Evolutionary conservation across 2,888 invertebrate genomes (phyloP).

Genomic region (Leptarthrus brevirostris): DNA sequence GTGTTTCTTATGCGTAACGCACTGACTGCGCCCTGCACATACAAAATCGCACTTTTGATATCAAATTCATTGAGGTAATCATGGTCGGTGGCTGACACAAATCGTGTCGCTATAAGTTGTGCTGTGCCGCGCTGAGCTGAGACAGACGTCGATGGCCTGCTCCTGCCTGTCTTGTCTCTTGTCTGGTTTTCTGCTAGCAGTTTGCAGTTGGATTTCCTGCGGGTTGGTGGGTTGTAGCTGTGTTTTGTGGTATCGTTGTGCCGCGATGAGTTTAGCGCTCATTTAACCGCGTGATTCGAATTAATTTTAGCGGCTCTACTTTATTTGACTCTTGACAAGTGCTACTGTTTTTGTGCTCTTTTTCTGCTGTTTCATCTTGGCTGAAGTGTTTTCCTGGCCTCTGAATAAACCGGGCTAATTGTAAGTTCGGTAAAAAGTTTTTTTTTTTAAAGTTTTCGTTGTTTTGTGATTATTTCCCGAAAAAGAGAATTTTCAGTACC

Average conservation of each 20-base stretch:
- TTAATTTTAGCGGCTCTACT: background rate
- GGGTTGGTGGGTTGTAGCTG: constrained; percentile 13
- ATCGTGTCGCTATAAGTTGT: background rate
- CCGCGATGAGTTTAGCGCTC: background rate
- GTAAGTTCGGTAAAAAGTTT: too few relatives aligned
- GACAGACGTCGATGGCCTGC: background rate
- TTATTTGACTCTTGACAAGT: constrained; percentile 3
- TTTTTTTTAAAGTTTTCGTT: too few relatives aligned
- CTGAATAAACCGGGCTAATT: background rate
- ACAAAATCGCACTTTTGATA: constrained; percentile 12
- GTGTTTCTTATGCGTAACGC: background rate
- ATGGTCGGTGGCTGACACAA: background rate
- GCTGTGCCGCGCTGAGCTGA: background rate
- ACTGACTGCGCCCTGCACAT: background rate
- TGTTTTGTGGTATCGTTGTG: background rate
- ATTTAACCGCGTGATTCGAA: constrained; percentile 1
- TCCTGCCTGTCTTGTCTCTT: too few relatives aligned
- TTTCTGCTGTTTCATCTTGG: background rate
- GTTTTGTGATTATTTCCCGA: background rate
- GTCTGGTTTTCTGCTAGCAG: constrained; percentile 2
- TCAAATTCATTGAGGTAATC: constrained; percentile 35
- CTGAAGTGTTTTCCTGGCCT: background rate
- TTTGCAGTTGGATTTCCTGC: constrained; percentile 31
- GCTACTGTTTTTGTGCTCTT: background rate
- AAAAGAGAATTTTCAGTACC: background rate